phyloP scores from a whole-genome alignment of 2,888 invertebrate genomes.

The Thera obeliscata region DNA sequence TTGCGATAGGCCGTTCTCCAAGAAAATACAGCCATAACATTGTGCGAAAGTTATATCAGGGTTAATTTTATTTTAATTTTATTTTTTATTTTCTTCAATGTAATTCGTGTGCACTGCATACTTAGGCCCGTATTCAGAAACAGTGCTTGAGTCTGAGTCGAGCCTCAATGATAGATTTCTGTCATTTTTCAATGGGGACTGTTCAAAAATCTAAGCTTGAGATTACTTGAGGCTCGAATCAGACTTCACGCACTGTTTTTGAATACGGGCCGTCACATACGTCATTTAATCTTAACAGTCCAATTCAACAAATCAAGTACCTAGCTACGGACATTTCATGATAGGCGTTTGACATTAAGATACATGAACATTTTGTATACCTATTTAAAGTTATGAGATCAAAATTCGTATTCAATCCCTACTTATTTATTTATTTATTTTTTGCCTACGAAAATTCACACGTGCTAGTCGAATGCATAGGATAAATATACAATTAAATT shows the following conservation, averaged over 20 bases:
- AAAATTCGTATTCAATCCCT: conserved; percentile 20
- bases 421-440: conserved; percentile 2
- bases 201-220: too few species aligned
- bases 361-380: too few species aligned
- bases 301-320: background rate
- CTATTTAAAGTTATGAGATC: conserved; percentile 15
- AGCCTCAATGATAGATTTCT: too few species aligned
- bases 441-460: conserved; percentile 32
- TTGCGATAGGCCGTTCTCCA: conserved; percentile 8
- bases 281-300: background rate
- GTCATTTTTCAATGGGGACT: too few species aligned
- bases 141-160: too few species aligned
- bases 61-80: too few species aligned
- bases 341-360: background rate
- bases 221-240: too few species aligned
- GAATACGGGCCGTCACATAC: background rate
- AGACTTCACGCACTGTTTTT: too few species aligned
- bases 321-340: background rate
- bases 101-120: background rate
- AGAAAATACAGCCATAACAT: background rate
- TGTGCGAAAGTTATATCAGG: too few species aligned
- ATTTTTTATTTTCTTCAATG: background rate
- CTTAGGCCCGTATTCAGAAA: too few species aligned
- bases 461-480: conserved; percentile 31
- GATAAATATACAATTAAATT: background rate